Percentiles rank a stretch among this genome's conserved stretches.
These are phyloP conservation scores for Cydia fagiglandana DNA, from an alignment of 1,140 invertebrate genomes.

Conservation along the genomic window DNA sequence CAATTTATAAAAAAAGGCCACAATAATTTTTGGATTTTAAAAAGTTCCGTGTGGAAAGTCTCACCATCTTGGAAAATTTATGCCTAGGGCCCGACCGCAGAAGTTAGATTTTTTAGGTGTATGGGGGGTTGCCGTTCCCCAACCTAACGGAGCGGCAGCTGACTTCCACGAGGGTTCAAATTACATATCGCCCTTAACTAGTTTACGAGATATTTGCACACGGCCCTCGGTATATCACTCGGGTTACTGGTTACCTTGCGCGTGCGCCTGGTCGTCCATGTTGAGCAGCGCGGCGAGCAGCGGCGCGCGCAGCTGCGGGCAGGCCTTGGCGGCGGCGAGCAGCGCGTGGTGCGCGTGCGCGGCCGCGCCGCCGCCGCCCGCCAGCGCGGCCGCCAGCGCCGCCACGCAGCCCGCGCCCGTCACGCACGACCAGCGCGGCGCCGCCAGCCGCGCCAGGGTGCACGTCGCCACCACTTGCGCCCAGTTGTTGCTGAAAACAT, in stretches of 20 bases:
- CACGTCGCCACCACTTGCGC: conserved; percentile 61
- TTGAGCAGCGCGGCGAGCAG: conserved; percentile 49
- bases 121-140: no score
- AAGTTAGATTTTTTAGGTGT: no score
- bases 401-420: conserved; percentile 40
- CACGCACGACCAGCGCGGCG: conserved; percentile 39
- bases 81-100: no score
- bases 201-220: no score
- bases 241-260: conserved; percentile 43
- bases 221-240: no score
- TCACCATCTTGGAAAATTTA: no score
- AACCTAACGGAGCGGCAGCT: no score
- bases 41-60: no score
- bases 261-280: conserved; percentile 60
- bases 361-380: conserved; percentile 40
- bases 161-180: no score
- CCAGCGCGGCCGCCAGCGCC: conserved; percentile 47
- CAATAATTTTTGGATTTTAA: no score
- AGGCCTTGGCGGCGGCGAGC: conserved; percentile 49
- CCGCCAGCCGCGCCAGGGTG: conserved; percentile 38
- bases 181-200: no score
- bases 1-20: no score
- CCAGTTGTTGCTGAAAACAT: conserved; percentile 62
- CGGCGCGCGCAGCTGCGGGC: conserved; percentile 35
- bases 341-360: conserved; percentile 46